Percentiles rank a stretch among this genome's conserved stretches.
Conservation (phyloP, 92 coral and sea anemone genomes). For the Siderastrea siderea region DNA sequence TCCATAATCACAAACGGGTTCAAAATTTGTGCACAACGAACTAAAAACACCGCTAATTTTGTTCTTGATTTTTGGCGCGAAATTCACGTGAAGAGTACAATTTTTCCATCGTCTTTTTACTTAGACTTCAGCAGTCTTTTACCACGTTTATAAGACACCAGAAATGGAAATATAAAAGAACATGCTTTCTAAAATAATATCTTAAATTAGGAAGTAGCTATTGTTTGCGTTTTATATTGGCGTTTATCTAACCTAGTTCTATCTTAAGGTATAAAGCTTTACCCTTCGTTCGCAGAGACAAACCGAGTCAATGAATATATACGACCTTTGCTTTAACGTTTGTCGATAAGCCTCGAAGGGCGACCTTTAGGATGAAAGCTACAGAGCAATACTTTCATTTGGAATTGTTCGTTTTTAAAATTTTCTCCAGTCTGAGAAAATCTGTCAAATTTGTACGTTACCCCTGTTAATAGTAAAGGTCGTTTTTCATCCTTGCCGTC, state of each 20-base stretch:
- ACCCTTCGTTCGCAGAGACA: background rate
- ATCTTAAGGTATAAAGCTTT: background rate
- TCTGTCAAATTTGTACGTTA: background rate
- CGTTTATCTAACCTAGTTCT: background rate
- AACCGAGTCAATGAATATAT: background rate
- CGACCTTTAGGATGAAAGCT: background rate
- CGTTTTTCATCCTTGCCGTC: background rate
- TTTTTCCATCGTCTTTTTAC: background rate
- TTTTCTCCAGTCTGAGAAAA: background rate
- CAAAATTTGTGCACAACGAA: background rate
- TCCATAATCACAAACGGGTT: background rate
- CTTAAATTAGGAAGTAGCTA: background rate
- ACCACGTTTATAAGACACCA: background rate
- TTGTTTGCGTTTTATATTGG: background rate
- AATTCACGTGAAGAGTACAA: background rate
- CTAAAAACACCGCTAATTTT: background rate
- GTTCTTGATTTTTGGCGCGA: slow-evolving; percentile 8
- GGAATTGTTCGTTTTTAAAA: background rate
- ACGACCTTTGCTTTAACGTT: background rate
- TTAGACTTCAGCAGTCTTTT: background rate
- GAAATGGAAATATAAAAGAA: background rate
- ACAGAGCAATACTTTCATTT: background rate
- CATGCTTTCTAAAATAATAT: background rate
- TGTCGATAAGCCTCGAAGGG: background rate
- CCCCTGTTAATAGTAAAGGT: background rate